A percentile compares a stretch with the other conserved stretches of the same genome.
phyloP scores from a whole-genome alignment of 2,113 vertebrate genomes.

The Triplophysa dalaica region DNA sequence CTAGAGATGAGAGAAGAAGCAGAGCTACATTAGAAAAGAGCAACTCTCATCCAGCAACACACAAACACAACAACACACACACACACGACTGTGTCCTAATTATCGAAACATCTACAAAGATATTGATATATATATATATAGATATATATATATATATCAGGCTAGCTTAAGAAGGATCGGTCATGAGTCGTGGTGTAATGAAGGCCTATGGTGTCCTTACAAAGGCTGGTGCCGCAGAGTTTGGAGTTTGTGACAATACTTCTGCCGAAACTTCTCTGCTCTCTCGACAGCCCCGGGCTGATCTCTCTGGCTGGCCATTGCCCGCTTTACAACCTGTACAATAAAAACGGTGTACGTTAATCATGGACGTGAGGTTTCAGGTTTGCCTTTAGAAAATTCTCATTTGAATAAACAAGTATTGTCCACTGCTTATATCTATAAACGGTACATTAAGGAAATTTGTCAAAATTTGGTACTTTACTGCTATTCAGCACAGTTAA shows the following conservation, averaged over 20 bases:
- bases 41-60: slow-evolving; percentile 31
- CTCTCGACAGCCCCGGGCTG: slow-evolving; percentile 77
- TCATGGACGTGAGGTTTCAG: background rate
- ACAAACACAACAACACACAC: background rate
- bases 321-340: slow-evolving; percentile 90
- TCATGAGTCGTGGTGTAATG: background rate
- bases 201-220: slow-evolving; percentile 71
- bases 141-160: background rate
- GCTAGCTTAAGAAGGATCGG: background rate
- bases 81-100: background rate
- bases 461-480: no score
- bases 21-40: slow-evolving; percentile 62
- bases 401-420: no score
- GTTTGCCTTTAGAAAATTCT: no score
- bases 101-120: background rate
- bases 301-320: slow-evolving; percentile 90
- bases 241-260: slow-evolving; percentile 93
- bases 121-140: background rate
- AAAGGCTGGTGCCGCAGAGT: slow-evolving; percentile 92
- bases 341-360: background rate
- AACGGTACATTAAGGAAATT: no score
- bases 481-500: no score
- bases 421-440: no score
- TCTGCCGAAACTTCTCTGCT: slow-evolving; percentile 93
- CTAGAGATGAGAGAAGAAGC: slow-evolving; percentile 71